Percentiles rank a stretch among this genome's conserved stretches.
These are phyloP conservation scores for Kryptolebias ocellatus DNA, from an alignment of 2,797 vertebrate species.

Conservation along the genomic window DNA sequence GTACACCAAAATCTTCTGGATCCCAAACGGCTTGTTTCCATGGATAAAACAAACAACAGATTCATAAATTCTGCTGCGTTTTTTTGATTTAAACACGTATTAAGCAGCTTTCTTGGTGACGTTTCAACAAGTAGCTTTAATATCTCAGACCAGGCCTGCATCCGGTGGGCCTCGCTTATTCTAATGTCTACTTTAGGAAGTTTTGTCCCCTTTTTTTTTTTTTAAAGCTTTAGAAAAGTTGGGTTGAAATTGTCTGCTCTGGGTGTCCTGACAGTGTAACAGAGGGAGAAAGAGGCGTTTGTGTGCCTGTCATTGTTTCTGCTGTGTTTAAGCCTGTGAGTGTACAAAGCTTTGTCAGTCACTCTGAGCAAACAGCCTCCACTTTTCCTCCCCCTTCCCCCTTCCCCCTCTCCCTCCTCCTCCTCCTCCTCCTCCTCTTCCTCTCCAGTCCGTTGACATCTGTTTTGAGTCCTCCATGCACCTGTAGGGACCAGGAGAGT, in stretches of 20 bases:
- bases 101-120: no score
- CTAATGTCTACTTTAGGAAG: neutral
- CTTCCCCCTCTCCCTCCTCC: conserved; percentile 12
- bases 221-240: no score
- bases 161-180: no score
- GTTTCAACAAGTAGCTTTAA: no score
- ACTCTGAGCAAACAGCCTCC: conserved; percentile 84
- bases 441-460: conserved; percentile 89
- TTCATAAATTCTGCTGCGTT: no score
- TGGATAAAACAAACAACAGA: no score
- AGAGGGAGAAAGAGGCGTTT: neutral
- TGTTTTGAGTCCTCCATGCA: conserved; percentile 93
- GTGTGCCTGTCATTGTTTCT: conserved; percentile 81
- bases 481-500: conserved; percentile 85
- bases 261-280: conserved; percentile 5
- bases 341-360: conserved; percentile 81
- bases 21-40: no score
- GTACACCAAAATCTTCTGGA: no score
- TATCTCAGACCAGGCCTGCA: no score
- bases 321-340: conserved; percentile 79
- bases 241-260: neutral
- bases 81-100: no score
- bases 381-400: conserved; percentile 29
- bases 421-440: conserved; percentile 18
- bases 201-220: neutral